Evolutionary conservation across 2,113 vertebrate genomes (phyloP), one percentile per base, ranked within the genome.

Genomic region (Boulengeromyrus knoepffleri): DNA sequence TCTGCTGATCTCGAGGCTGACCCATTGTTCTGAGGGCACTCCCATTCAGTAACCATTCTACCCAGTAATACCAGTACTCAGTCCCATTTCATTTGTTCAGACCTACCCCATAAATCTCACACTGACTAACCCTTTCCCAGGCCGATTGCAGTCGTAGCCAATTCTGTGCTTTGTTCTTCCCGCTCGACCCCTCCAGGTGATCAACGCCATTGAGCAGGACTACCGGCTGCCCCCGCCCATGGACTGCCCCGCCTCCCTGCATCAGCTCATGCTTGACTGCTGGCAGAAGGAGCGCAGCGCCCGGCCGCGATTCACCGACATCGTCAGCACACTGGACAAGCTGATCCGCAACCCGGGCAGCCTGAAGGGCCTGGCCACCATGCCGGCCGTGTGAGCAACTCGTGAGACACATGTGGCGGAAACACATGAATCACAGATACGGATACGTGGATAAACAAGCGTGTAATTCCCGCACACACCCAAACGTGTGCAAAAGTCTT

Each of bases 201-300:
- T 99, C 95, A 99, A 99, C 0, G 98, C 98, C 86, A 99, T 99
- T 0, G 99, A 99, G 92, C 98, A 99, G 93, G 99, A 99, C 92
- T 99, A 99, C 94, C 97, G 98, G 89, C 97, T 99, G 58, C 99
- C 99, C 0, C 97, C 99, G 0, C 99, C 99, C 90, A 99, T 99
- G 99, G 99, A 99, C 95, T 99, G 99, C 88, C 99, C 98, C 0
- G 97, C 97, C 0, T 95, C 98, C 9, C 96, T 99, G 53, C 98
- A 99, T 94, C 99, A 99, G 94, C 94, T 99, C 89, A 99, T 99
- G 99, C 94, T 99, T 91, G 99, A 99, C 94, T 99, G 99, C 92
- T 99, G 99, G 99, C 99, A 99, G 95, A 99, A 99, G 95, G 99
- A 99, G 95, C 98, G 99, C 88, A 99, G 99, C 58, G 97, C 97